Percentiles rank a stretch among this genome's conserved stretches.
Evolutionary conservation across 2,888 invertebrate species (phyloP).

Genomic region (Loripinus fragilis): DNA sequence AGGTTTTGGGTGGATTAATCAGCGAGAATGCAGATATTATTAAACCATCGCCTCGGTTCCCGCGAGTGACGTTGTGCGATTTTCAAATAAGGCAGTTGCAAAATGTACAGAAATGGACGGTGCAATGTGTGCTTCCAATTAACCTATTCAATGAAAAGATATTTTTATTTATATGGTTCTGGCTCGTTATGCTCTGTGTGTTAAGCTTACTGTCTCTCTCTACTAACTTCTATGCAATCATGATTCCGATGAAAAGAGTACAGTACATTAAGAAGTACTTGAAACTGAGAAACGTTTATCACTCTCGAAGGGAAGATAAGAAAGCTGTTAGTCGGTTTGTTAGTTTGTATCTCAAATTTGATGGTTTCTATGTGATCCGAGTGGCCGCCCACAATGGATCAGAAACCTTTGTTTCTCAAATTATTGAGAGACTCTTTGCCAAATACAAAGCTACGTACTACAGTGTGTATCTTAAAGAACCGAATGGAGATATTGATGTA

Average conservation of each 20-base stretch:
- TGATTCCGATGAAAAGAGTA: conserved; percentile 71
- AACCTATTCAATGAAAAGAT: conserved; percentile 80
- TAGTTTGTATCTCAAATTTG: conserved; percentile 70
- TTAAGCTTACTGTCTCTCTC: conserved; percentile 66
- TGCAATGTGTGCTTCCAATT: conserved; percentile 78
- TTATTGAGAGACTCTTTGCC: conserved; percentile 66
- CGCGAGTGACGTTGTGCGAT: conserved; percentile 78
- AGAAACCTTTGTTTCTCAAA: conserved; percentile 69
- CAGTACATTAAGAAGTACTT: conserved; percentile 76
- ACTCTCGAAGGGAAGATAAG: conserved; percentile 60
- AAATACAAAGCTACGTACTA: conserved; percentile 44
- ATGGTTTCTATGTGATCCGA: conserved; percentile 74
- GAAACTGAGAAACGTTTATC: conserved; percentile 59
- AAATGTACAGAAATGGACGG: conserved; percentile 77
- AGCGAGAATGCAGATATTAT: conserved; percentile 63
- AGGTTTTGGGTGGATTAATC: conserved; percentile 67
- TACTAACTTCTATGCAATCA: conserved; percentile 71
- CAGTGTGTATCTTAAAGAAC: not conserved
- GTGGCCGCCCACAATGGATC: conserved; percentile 73
- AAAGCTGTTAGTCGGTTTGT: conserved; percentile 68
- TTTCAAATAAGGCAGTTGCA: conserved; percentile 77
- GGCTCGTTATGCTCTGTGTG: conserved; percentile 73
- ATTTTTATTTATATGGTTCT: conserved; percentile 80
- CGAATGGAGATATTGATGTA: conserved; percentile 1
- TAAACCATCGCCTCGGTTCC: conserved; percentile 74